These are phyloP conservation scores for Muschampia plurimacula DNA, from an alignment of 2,888 invertebrate genomes.

Conservation along the genomic window DNA sequence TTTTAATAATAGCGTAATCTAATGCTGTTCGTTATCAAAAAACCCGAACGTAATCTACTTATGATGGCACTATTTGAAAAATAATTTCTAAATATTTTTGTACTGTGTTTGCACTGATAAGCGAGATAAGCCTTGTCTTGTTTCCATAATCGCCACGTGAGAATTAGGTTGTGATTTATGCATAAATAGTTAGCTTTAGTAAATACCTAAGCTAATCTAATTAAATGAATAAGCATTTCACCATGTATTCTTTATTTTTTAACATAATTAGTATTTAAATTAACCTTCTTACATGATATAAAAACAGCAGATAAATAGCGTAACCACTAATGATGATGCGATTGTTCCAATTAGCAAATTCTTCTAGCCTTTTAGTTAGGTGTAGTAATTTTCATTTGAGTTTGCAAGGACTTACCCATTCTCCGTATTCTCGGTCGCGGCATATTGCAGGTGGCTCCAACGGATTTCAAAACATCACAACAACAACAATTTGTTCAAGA, in stretches of 20 bases:
- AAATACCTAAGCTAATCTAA: background rate
- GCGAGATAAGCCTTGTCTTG: background rate
- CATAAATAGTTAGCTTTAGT: background rate
- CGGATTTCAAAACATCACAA: constrained; percentile 32
- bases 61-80: background rate
- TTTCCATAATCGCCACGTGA: constrained; percentile 8
- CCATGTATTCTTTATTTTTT: no score
- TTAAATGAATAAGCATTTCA: no score
- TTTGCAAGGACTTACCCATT: background rate
- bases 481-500: no score
- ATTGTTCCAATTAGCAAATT: background rate
- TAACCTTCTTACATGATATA: no score
- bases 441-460: constrained; percentile 23
- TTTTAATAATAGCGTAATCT: background rate
- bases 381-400: constrained; percentile 13
- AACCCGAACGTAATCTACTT: constrained; percentile 9
- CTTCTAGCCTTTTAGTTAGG: constrained; percentile 1
- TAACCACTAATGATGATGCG: background rate
- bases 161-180: background rate
- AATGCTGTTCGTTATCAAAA: no score
- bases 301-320: background rate
- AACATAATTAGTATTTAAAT: no score
- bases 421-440: constrained; percentile 18
- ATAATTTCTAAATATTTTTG: constrained; percentile 17
- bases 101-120: constrained; percentile 17